phyloP scores from a whole-genome alignment of 2,888 invertebrate genomes.

The Orthosia gothica region DNA sequence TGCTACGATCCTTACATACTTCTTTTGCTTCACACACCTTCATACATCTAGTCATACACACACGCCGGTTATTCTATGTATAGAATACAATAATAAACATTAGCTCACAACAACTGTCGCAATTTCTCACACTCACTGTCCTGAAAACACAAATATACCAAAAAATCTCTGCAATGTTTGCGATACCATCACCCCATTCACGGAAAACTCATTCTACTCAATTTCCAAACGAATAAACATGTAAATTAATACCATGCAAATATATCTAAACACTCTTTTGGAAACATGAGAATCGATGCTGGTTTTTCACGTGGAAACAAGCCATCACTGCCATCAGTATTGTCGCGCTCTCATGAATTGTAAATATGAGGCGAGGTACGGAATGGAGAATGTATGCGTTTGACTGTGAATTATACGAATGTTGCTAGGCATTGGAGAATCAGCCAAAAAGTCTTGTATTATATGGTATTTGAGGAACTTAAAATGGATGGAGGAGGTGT shows the following conservation, averaged over 20 bases:
- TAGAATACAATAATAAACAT: no score
- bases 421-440: slow-evolving; percentile 1
- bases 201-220: slow-evolving; percentile 31
- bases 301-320: slow-evolving; percentile 51
- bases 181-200: slow-evolving; percentile 14
- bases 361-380: slow-evolving; percentile 47
- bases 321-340: slow-evolving; percentile 28
- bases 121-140: not conserved
- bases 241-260: slow-evolving; percentile 39
- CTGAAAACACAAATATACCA: not conserved
- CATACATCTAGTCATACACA: no score
- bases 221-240: slow-evolving; percentile 49
- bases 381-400: slow-evolving; percentile 41
- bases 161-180: not conserved
- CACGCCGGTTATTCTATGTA: no score
- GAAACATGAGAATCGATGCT: slow-evolving; percentile 24
- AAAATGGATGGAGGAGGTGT: not conserved
- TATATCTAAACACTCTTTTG: slow-evolving; percentile 34
- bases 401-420: slow-evolving; percentile 24
- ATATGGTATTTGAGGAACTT: not conserved
- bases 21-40: no score
- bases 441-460: not conserved
- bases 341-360: slow-evolving; percentile 65
- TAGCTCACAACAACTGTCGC: not conserved
- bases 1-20: no score